Evolutionary conservation across 2,797 vertebrate species (phyloP).

Genomic region (Okamejei kenojei): DNA sequence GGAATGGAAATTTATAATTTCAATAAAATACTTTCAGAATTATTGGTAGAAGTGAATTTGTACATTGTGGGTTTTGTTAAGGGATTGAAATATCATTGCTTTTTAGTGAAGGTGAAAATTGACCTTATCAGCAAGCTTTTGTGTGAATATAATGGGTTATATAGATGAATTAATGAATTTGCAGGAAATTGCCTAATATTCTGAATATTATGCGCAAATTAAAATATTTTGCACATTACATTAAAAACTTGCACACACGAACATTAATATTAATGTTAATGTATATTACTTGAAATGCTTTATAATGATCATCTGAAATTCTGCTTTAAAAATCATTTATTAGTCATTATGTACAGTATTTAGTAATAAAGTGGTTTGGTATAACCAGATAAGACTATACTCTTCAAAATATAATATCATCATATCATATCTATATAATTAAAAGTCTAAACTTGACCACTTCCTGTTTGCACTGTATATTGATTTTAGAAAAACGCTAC

Average conservation of each 20-base stretch:
- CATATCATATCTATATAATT: too few relatives aligned
- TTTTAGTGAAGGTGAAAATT: not conserved
- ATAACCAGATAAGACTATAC: not conserved
- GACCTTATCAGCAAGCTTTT: not conserved
- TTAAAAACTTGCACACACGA: too few relatives aligned
- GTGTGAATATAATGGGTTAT: constrained; percentile 30
- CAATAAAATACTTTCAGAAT: not conserved
- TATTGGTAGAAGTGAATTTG: not conserved
- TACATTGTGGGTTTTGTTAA: not conserved
- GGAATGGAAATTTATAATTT: not conserved
- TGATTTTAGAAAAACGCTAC: too few relatives aligned
- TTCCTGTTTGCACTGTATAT: too few relatives aligned
- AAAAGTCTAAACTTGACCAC: too few relatives aligned
- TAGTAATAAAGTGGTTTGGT: not conserved
- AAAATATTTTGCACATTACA: not conserved
- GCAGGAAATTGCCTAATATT: constrained; percentile 29
- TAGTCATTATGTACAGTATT: too few relatives aligned
- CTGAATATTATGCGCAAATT: not conserved
- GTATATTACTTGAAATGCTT: not conserved
- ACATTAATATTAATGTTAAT: not conserved
- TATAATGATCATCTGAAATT: not conserved
- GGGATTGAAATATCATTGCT: not conserved
- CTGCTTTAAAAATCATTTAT: not conserved
- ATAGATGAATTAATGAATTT: constrained; percentile 45
- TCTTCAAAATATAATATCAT: not conserved